phyloP scores from a whole-genome alignment of 1,140 invertebrate species.

The Tetragnatha versicolor region DNA sequence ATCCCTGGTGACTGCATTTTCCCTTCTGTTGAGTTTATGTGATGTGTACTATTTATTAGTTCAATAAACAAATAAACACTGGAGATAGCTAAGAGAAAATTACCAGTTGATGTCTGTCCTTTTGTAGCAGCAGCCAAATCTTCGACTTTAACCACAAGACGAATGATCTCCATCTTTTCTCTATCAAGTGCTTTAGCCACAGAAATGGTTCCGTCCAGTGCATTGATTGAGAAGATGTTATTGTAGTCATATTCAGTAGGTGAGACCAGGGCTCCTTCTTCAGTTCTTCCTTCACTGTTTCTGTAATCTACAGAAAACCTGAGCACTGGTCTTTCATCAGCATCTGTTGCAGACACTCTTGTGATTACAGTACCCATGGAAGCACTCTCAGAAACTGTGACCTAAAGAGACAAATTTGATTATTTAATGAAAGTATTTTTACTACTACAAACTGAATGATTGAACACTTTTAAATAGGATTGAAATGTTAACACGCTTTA shows the following conservation, averaged over 20 bases:
- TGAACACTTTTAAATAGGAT: too few species aligned
- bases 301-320: conserved; percentile 71
- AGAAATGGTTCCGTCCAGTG: conserved; percentile 76
- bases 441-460: too few species aligned
- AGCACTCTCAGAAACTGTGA: conserved; percentile 78
- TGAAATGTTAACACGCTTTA: too few species aligned
- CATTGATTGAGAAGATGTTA: conserved; percentile 76
- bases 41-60: too few species aligned
- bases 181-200: conserved; percentile 76
- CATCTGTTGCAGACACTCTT: conserved; percentile 77
- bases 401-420: not conserved
- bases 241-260: conserved; percentile 63
- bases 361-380: conserved; percentile 67
- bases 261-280: conserved; percentile 69
- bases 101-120: conserved; percentile 76
- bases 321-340: conserved; percentile 78
- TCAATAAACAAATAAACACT: not conserved
- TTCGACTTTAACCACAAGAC: conserved; percentile 79
- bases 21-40: too few species aligned
- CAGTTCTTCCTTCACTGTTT: conserved; percentile 72
- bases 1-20: too few species aligned
- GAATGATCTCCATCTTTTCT: conserved; percentile 82
- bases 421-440: not conserved
- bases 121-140: conserved; percentile 81
- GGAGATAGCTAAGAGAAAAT: conserved; percentile 14